Percentiles rank a stretch among this genome's conserved stretches.
phyloP scores from a whole-genome alignment of 2,888 invertebrate species.

The Tenthredo notha region DNA sequence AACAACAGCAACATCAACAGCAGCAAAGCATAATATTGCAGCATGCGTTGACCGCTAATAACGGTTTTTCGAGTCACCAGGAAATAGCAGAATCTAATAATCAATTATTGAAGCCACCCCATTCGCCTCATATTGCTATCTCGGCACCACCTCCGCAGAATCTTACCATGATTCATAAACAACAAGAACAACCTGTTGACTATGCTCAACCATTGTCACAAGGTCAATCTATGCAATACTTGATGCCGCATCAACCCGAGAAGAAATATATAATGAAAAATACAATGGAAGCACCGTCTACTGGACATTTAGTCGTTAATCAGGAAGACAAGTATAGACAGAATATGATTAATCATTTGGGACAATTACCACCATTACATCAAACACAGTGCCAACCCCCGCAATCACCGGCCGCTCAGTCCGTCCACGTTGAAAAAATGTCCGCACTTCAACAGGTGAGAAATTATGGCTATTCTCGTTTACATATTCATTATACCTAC shows the following conservation, averaged over 20 bases:
- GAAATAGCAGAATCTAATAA: slow-evolving; percentile 64
- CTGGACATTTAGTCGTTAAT: slow-evolving; percentile 71
- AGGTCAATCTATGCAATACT: slow-evolving; percentile 61
- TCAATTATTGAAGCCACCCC: slow-evolving; percentile 66
- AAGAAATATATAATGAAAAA: slow-evolving; percentile 84
- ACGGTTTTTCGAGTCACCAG: slow-evolving; percentile 71
- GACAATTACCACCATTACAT: slow-evolving; percentile 67
- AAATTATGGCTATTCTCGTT: neutral
- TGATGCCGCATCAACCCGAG: slow-evolving; percentile 79
- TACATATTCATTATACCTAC: neutral
- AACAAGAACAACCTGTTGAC: slow-evolving; percentile 73
- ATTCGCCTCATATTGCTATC: slow-evolving; percentile 71
- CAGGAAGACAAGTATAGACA: slow-evolving; percentile 78
- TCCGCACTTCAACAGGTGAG: slow-evolving; percentile 71
- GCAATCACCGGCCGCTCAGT: slow-evolving; percentile 70
- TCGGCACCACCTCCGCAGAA: slow-evolving; percentile 69
- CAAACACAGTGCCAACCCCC: slow-evolving; percentile 72
- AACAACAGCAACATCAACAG: slow-evolving; percentile 30
- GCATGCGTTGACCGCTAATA: slow-evolving; percentile 77
- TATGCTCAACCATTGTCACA: slow-evolving; percentile 69
- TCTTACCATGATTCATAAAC: slow-evolving; percentile 70
- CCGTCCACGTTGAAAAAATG: slow-evolving; percentile 72
- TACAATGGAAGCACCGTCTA: slow-evolving; percentile 69
- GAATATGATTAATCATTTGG: slow-evolving; percentile 71
- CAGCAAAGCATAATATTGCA: slow-evolving; percentile 77